phyloP scores from a whole-genome alignment of 2,113 vertebrate species.

The Spheniscus mendiculus region DNA sequence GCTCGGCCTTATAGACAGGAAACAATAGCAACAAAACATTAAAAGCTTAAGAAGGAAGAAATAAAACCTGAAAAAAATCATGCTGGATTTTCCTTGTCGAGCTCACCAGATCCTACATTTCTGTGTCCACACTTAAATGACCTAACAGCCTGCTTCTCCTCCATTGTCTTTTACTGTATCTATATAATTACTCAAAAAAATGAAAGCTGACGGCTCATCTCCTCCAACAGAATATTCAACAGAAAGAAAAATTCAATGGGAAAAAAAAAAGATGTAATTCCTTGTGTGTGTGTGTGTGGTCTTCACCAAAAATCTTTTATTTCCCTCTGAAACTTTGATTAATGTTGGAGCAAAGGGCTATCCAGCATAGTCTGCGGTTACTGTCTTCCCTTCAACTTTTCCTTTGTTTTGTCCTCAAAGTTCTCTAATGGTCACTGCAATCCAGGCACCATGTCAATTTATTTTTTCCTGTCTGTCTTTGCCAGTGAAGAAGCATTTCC shows the following conservation, averaged over 20 bases:
- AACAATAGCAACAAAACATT: conserved; percentile 44
- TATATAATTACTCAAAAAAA: background rate
- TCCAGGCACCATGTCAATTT: background rate
- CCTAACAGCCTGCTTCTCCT: background rate
- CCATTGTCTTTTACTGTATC: background rate
- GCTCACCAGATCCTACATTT: background rate
- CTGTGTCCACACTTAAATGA: background rate
- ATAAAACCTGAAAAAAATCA: background rate
- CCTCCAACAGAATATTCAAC: background rate
- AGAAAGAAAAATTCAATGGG: background rate
- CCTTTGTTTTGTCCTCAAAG: background rate
- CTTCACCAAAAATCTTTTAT: background rate
- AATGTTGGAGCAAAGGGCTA: background rate
- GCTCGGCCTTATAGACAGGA: background rate
- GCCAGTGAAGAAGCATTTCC: background rate
- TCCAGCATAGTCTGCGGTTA: background rate
- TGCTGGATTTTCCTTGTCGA: background rate
- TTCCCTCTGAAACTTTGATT: background rate
- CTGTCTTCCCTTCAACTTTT: background rate
- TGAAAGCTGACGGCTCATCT: background rate
- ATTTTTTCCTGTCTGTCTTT: background rate
- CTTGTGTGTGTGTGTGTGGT: background rate
- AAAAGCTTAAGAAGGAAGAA: conserved; percentile 22
- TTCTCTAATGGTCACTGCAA: background rate
- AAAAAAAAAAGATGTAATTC: background rate